These are phyloP conservation scores for Priocnemis perturbator DNA, from an alignment of 2,888 invertebrate species.

Conservation along the genomic window DNA sequence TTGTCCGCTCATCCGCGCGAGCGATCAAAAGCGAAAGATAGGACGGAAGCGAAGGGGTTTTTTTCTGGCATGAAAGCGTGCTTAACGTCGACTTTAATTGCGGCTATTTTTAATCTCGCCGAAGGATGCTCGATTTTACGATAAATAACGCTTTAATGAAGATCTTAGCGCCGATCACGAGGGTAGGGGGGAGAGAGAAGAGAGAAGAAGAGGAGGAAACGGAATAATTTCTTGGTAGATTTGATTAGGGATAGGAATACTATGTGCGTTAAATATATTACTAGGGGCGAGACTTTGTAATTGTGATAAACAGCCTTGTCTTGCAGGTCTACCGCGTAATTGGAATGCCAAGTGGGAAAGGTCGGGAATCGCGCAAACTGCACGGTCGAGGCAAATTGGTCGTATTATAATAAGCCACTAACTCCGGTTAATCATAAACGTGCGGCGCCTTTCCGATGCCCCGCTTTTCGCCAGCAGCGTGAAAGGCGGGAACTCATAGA, in stretches of 20 bases:
- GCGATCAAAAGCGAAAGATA: too few species aligned
- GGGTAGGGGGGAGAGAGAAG: constrained; percentile 16
- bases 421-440: constrained; percentile 33
- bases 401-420: constrained; percentile 37
- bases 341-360: constrained; percentile 37
- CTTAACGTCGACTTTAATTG: too few species aligned
- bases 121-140: too few species aligned
- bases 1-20: too few species aligned
- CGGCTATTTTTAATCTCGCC: too few species aligned
- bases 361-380: constrained; percentile 44
- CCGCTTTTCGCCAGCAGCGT: constrained; percentile 19
- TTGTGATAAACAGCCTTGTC: constrained; percentile 42
- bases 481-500: constrained; percentile 7
- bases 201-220: constrained; percentile 16
- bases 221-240: constrained; percentile 28
- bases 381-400: constrained; percentile 46
- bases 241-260: constrained; percentile 37
- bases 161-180: constrained; percentile 24
- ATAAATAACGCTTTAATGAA: constrained; percentile 36
- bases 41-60: too few species aligned
- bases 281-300: constrained; percentile 27
- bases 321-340: constrained; percentile 45
- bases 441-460: constrained; percentile 21
- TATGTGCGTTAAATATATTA: constrained; percentile 20
- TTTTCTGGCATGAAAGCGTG: too few species aligned